A percentile compares a stretch with the other conserved stretches of the same genome.
phyloP scores from a whole-genome alignment of 2,888 invertebrate species.

The Tridacna gigas region DNA sequence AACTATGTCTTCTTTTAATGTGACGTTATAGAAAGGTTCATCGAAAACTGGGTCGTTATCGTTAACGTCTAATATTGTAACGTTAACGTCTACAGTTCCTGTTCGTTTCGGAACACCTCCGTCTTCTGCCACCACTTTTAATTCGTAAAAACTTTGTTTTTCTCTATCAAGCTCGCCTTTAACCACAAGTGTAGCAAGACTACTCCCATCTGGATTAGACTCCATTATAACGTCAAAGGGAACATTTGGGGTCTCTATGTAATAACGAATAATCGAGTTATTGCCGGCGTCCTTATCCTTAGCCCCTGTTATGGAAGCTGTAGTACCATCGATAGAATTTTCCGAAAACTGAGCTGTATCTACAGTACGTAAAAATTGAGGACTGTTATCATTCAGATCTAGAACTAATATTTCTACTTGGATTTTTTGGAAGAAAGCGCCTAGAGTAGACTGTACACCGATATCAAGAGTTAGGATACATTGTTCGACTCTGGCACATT shows the following conservation, averaged over 20 bases:
- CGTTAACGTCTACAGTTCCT: conserved; percentile 64
- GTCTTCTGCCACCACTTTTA: conserved; percentile 72
- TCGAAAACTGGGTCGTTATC: conserved; percentile 73
- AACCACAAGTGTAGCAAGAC: conserved; percentile 69
- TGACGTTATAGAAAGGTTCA: conserved; percentile 67
- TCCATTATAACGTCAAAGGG: conserved; percentile 68
- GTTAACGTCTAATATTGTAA: conserved; percentile 72
- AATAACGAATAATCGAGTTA: conserved; percentile 69
- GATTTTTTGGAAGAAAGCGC: conserved; percentile 73
- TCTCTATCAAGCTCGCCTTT: conserved; percentile 72
- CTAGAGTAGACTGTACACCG: conserved; percentile 68
- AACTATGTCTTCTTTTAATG: conserved; percentile 66
- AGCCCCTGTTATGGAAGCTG: conserved; percentile 68
- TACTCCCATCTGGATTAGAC: conserved; percentile 67
- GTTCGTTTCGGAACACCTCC: conserved; percentile 67
- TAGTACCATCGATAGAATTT: conserved; percentile 64
- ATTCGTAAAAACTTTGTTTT: conserved; percentile 65
- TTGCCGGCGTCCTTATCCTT: conserved; percentile 71
- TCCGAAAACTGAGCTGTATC: conserved; percentile 69
- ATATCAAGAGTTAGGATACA: conserved; percentile 71
- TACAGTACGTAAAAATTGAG: conserved; percentile 67
- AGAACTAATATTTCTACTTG: conserved; percentile 70
- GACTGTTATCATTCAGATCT: conserved; percentile 77
- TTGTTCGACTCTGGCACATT: conserved; percentile 59
- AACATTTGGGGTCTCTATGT: conserved; percentile 58